A percentile compares a stretch with the other conserved stretches of the same genome.
Evolutionary conservation across 1,140 invertebrate genomes (phyloP).

Genomic region (Ectropis grisescens): DNA sequence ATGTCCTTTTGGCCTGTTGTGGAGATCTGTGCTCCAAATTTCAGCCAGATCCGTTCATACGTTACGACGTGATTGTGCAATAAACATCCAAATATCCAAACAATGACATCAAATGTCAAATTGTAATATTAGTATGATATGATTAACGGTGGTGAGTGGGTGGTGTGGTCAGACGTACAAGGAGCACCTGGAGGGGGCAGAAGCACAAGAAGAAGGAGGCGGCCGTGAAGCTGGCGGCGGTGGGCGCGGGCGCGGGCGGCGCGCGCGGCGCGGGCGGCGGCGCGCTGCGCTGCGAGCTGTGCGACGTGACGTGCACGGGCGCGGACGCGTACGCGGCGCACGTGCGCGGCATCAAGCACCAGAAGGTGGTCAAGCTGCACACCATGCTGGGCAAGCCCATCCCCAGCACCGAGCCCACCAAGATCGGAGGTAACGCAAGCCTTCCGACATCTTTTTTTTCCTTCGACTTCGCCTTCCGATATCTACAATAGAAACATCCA

Average conservation of each 20-base stretch:
- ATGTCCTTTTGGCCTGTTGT: too few relatives aligned
- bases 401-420: conserved; percentile 93
- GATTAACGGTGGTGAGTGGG: not conserved
- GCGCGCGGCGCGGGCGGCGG: conserved; percentile 70
- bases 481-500: too few relatives aligned
- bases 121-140: too few relatives aligned
- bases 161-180: conserved; percentile 83
- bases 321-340: conserved; percentile 98
- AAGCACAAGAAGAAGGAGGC: conserved; percentile 99
- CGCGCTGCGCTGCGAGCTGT: conserved; percentile 90
- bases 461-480: too few relatives aligned
- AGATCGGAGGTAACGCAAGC: conserved; percentile 73
- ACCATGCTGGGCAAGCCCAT: conserved; percentile 98
- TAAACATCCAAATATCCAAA: too few relatives aligned
- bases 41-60: too few relatives aligned
- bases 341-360: conserved; percentile 97
- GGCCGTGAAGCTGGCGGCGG: conserved; percentile 82
- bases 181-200: conserved; percentile 96
- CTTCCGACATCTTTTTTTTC: too few relatives aligned
- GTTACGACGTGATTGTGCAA: too few relatives aligned
- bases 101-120: too few relatives aligned
- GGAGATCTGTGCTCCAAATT: too few relatives aligned
- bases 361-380: conserved; percentile 96
- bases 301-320: conserved; percentile 98
- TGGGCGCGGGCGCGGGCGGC: conserved; percentile 47